These are phyloP conservation scores for Phortica magna DNA, from an alignment of 2,888 invertebrate genomes.

Conservation along the genomic window DNA sequence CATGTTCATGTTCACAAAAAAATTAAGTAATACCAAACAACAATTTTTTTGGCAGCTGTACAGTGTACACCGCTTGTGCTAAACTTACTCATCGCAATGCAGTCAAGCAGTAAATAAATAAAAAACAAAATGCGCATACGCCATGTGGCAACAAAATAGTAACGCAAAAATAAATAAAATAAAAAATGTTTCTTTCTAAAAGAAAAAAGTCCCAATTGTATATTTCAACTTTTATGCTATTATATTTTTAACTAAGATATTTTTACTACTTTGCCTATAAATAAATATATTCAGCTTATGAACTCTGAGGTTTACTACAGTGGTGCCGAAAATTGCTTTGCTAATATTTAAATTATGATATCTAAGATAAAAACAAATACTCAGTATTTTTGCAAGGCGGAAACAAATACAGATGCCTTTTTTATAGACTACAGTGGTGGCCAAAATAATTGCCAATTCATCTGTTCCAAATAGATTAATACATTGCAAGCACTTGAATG, in stretches of 20 bases:
- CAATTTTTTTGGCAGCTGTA: conserved; percentile 50
- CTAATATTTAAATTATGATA: too few relatives aligned
- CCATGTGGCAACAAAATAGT: conserved; percentile 29
- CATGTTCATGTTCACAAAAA: conserved; percentile 46
- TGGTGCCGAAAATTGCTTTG: neutral
- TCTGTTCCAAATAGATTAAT: neutral
- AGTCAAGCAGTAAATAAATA: neutral
- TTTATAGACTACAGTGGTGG: neutral
- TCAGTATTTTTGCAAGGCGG: too few relatives aligned
- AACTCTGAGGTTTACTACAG: neutral
- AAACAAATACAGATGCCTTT: too few relatives aligned
- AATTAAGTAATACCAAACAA: conserved; percentile 64
- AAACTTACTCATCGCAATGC: conserved; percentile 16
- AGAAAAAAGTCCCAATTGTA: neutral
- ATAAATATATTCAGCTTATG: neutral
- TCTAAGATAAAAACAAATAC: too few relatives aligned
- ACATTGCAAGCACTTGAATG: neutral
- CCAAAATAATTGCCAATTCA: neutral
- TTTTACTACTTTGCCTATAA: neutral
- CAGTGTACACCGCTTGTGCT: conserved; percentile 25
- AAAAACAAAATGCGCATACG: conserved; percentile 38
- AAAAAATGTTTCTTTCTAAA: neutral
- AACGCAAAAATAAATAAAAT: conserved; percentile 31
- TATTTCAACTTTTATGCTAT: neutral
- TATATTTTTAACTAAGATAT: too few relatives aligned